phyloP scores from a whole-genome alignment of 2,888 invertebrate species.

The Muschampia plurimacula region DNA sequence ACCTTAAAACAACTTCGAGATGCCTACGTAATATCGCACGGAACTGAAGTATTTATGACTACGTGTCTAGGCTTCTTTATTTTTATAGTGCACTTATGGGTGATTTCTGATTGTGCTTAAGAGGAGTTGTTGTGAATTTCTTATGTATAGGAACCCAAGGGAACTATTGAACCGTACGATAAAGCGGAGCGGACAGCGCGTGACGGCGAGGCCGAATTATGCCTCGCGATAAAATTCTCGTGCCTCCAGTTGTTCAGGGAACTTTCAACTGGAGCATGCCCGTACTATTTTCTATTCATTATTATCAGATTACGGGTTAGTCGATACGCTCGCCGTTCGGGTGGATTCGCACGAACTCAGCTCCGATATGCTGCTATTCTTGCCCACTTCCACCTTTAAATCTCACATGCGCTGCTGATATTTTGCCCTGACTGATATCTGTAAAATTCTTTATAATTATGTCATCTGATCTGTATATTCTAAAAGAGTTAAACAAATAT shows the following conservation, averaged over 20 bases:
- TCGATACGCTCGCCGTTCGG: constrained; percentile 61
- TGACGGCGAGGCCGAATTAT: constrained; percentile 73
- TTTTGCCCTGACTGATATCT: constrained; percentile 18
- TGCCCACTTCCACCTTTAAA: constrained; percentile 57
- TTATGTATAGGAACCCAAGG: constrained; percentile 54
- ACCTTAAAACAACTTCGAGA: constrained; percentile 29
- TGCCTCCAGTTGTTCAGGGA: constrained; percentile 64
- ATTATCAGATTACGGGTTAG: constrained; percentile 73
- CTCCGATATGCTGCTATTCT: constrained; percentile 62
- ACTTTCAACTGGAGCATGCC: constrained; percentile 66
- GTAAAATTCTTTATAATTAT: not conserved
- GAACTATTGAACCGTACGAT: constrained; percentile 64
- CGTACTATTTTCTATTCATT: constrained; percentile 75
- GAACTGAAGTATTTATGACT: constrained; percentile 18
- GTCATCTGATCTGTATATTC: constrained; percentile 29
- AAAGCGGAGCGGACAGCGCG: constrained; percentile 66
- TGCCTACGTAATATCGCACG: not conserved
- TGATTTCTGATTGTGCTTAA: constrained; percentile 48
- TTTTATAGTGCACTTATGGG: constrained; percentile 47
- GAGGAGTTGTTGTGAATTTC: constrained; percentile 56
- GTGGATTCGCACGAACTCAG: constrained; percentile 69
- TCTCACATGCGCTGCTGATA: constrained; percentile 61
- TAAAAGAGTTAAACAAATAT: constrained; percentile 25
- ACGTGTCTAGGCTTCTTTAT: constrained; percentile 43
- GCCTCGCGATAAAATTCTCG: constrained; percentile 69